These are phyloP conservation scores for Ctenoplectra terminalis DNA, from an alignment of 1,140 invertebrate species.

Conservation along the genomic window DNA sequence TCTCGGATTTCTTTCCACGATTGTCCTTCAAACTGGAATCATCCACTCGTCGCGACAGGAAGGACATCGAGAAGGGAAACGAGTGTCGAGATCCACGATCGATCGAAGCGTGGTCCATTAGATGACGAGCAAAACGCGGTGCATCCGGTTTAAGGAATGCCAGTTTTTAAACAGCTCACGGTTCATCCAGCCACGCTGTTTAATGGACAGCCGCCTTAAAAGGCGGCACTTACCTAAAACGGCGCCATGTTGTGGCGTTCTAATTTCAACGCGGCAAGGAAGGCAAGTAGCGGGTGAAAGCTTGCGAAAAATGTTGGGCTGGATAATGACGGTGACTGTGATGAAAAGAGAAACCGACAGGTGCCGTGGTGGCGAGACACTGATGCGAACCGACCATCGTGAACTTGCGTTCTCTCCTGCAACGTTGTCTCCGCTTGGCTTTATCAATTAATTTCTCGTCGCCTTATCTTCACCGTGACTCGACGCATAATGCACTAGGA, in stretches of 20 bases:
- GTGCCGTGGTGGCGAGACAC: constrained; percentile 45
- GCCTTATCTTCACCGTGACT: too few species aligned
- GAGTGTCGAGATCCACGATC: too few species aligned
- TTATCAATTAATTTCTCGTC: constrained; percentile 33
- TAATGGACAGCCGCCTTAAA: constrained; percentile 62
- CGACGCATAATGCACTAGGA: too few species aligned
- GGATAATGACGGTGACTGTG: constrained; percentile 54
- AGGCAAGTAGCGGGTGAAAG: constrained; percentile 28
- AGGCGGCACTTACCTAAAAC: constrained; percentile 60
- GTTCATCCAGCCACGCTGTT: constrained; percentile 47
- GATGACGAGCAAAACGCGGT: neutral
- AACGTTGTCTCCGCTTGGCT: neutral
- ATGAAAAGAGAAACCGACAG: constrained; percentile 49
- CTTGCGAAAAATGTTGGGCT: constrained; percentile 55
- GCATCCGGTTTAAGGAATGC: constrained; percentile 33
- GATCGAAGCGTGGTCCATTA: constrained; percentile 28
- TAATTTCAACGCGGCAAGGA: constrained; percentile 33
- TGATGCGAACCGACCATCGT: constrained; percentile 28
- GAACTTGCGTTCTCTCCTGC: constrained; percentile 12
- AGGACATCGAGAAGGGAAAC: constrained; percentile 9
- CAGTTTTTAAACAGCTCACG: constrained; percentile 41
- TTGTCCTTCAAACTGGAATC: neutral
- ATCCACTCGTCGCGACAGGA: neutral
- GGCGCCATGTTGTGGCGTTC: constrained; percentile 37
- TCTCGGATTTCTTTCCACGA: constrained; percentile 40